phyloP scores from a whole-genome alignment of 2,113 vertebrate species.

The Lophura nycthemera region DNA sequence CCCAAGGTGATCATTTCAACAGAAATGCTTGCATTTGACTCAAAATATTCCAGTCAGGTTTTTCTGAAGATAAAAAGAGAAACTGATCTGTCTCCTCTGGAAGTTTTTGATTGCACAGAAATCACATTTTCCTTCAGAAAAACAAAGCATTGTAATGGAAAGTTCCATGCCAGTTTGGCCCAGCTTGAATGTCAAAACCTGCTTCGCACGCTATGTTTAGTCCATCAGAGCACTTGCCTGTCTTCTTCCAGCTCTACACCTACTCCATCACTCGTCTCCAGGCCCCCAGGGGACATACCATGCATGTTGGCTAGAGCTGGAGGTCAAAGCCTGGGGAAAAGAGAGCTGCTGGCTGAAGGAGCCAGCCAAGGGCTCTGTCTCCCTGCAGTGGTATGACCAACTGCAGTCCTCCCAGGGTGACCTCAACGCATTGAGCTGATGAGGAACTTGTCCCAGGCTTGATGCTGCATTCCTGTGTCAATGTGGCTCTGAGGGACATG shows the following conservation, averaged over 20 bases:
- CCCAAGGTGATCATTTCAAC: slow-evolving; percentile 20
- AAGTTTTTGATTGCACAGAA: not conserved
- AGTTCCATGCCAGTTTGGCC: slow-evolving; percentile 43
- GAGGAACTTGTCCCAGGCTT: not conserved
- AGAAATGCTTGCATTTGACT: not conserved
- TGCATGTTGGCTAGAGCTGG: not conserved
- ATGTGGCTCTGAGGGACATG: too few relatives aligned
- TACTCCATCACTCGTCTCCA: not conserved
- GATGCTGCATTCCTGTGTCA: not conserved
- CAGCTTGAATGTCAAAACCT: slow-evolving; percentile 13
- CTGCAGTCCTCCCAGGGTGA: not conserved
- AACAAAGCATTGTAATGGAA: slow-evolving; percentile 56
- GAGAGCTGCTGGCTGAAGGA: not conserved
- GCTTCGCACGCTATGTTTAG: not conserved
- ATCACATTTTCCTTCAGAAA: slow-evolving; percentile 49
- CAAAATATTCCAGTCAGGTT: slow-evolving; percentile 50
- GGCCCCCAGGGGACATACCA: accelerated
- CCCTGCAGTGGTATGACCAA: accelerated
- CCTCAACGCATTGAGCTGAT: not conserved
- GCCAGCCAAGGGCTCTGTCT: not conserved
- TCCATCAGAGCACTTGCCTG: not conserved
- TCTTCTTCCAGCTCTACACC: not conserved
- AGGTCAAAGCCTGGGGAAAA: not conserved
- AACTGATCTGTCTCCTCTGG: slow-evolving; percentile 16
- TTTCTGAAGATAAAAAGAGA: slow-evolving; percentile 56